A percentile compares a stretch with the other conserved stretches of the same genome.
Conservation (phyloP, 1,140 invertebrate genomes). For the Aphelinus atriplicis region DNA sequence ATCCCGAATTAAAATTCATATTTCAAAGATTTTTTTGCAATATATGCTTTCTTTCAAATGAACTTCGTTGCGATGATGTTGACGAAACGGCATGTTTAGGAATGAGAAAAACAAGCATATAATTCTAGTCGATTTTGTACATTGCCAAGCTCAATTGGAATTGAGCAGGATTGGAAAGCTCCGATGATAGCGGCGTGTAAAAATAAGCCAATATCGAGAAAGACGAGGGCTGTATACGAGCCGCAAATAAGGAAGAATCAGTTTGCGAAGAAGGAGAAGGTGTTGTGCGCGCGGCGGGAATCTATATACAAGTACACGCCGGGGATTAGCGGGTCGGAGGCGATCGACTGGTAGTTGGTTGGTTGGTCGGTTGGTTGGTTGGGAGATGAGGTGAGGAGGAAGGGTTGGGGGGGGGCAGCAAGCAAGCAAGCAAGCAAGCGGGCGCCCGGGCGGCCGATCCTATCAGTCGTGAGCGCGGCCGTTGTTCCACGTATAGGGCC, state of each 20-base stretch:
- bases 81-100: no score
- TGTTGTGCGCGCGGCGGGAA: slow-evolving; percentile 22
- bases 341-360: slow-evolving; percentile 63
- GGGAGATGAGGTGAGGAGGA: slow-evolving; percentile 40
- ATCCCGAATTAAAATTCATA: no score
- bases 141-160: no score
- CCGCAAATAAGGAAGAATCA: no score
- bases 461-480: slow-evolving; percentile 41
- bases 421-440: slow-evolving; percentile 23
- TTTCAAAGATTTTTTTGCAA: no score
- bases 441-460: background rate
- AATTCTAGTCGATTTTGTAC: no score
- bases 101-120: no score
- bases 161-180: background rate
- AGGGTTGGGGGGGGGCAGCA: slow-evolving; percentile 44
- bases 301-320: slow-evolving; percentile 29
- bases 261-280: slow-evolving; percentile 41
- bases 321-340: slow-evolving; percentile 19
- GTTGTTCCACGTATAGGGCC: slow-evolving; percentile 51
- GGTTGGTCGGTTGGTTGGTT: slow-evolving; percentile 31
- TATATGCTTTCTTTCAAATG: no score
- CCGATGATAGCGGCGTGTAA: slow-evolving; percentile 38
- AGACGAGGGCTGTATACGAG: no score
- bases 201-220: slow-evolving; percentile 5
- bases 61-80: no score